Conservation (phyloP, 1,140 invertebrate genomes). For the Drosophila takahashii region DNA sequence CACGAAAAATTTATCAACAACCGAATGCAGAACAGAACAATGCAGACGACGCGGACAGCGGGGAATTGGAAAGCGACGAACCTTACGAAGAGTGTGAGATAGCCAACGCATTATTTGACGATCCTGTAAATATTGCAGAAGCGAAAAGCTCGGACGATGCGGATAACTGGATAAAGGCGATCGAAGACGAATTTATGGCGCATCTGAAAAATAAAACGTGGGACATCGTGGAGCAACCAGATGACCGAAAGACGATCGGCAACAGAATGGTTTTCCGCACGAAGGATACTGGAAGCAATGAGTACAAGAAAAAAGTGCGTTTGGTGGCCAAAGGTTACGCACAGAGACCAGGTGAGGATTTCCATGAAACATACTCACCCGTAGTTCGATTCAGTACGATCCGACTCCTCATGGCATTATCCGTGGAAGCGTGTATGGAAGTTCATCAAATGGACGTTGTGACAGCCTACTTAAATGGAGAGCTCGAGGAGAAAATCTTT, state of each 20-base stretch:
- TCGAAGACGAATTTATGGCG: background rate
- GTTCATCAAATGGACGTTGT: background rate
- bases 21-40: no score
- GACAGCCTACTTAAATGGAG: background rate
- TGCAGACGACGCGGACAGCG: no score
- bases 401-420: background rate
- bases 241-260: no score
- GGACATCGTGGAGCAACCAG: no score
- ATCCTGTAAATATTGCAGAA: no score
- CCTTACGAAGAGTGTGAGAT: no score
- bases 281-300: background rate
- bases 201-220: background rate
- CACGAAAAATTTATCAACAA: no score
- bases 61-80: no score
- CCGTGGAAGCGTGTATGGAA: background rate
- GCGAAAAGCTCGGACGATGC: no score
- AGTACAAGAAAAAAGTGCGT: background rate
- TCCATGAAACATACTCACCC: background rate
- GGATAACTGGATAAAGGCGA: background rate
- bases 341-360: background rate
- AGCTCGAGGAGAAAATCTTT: background rate
- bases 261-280: background rate
- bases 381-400: background rate
- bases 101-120: no score
- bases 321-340: no score